Conservation (phyloP, 2,797 vertebrate genomes). For the Microctenopoma lineatum region DNA sequence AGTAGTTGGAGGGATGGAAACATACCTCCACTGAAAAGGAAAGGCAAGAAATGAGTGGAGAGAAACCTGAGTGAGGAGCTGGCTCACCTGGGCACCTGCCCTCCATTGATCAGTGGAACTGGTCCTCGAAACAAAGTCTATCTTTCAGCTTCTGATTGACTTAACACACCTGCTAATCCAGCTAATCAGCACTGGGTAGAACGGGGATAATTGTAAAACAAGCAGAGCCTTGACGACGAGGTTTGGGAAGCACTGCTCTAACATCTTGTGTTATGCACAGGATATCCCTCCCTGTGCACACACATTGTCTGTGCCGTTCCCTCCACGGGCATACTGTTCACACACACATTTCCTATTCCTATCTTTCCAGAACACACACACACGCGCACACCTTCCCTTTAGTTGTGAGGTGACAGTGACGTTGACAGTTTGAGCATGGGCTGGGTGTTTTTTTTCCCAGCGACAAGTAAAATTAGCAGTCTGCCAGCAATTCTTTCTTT, state of each 20-base stretch:
- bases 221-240: no score
- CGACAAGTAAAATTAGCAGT: slow-evolving; percentile 99
- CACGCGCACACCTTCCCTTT: slow-evolving; percentile 81
- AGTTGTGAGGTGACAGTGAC: slow-evolving; percentile 91
- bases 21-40: not conserved
- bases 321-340: slow-evolving; percentile 58
- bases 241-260: not conserved
- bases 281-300: slow-evolving; percentile 3
- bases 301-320: slow-evolving; percentile 23
- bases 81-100: slow-evolving; percentile 88
- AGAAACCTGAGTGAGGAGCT: slow-evolving; percentile 54
- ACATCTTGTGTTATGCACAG: slow-evolving; percentile 67
- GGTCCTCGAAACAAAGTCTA: no score
- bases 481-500: slow-evolving; percentile 89
- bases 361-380: slow-evolving; percentile 85
- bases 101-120: slow-evolving; percentile 86
- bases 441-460: slow-evolving; percentile 80
- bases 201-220: no score
- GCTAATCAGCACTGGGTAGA: no score
- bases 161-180: no score
- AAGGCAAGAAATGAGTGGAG: not conserved
- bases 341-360: slow-evolving; percentile 57
- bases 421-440: slow-evolving; percentile 92
- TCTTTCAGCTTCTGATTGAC: no score
- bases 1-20: not conserved